Base-by-base conservation (phyloP, 2,113 vertebrate species). In the Puntigrus tetrazona region DNA sequence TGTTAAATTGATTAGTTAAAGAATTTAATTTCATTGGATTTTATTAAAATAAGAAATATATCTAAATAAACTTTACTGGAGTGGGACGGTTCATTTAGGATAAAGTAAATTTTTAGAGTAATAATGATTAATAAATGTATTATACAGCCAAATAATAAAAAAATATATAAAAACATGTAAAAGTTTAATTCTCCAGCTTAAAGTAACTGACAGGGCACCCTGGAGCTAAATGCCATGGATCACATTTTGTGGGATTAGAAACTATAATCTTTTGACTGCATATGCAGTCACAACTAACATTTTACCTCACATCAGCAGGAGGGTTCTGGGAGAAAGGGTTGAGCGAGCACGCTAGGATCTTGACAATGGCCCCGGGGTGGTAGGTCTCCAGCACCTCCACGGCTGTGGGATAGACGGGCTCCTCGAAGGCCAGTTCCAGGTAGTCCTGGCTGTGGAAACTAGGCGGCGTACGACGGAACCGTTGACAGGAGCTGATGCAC, bases 311-410 rank as follows among this genome's bases (percentile, higher is more conserved):
- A 92, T 98, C 97, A 88, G 94, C 89, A 7, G 96, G 95, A 72
- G 93, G 95, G 88, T 94, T 96, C 92, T 99, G 96, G 25, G 98
- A 97, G 88, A 98, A 98, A 27, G 97, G 98, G 91, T 98, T 99
- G 90, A 97, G 95, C 84, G 97, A 99, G 91, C 97, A 99, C 52
- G 98, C 98, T 90, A 98, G 92, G 91, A 99, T 98, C 93, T 96
- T 96, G 83, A 98, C 94, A 7, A 99, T 95, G 63, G 97, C 96
- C 88, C 98, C 98, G 31, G 98, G 98, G 87, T 99, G 97, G 89
- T 99, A 99, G 0, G 98, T 99, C 93, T 99, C 98, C 90, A 99
- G 92, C 84, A 99, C 95, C 57, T 98, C 97, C 89, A 99, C 94
- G 10, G 97, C 95, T 11, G 96, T 98, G 36, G 98, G 98, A 91